Evolutionary conservation across 2,888 invertebrate species (phyloP).

Genomic region (Pheosia tremula): DNA sequence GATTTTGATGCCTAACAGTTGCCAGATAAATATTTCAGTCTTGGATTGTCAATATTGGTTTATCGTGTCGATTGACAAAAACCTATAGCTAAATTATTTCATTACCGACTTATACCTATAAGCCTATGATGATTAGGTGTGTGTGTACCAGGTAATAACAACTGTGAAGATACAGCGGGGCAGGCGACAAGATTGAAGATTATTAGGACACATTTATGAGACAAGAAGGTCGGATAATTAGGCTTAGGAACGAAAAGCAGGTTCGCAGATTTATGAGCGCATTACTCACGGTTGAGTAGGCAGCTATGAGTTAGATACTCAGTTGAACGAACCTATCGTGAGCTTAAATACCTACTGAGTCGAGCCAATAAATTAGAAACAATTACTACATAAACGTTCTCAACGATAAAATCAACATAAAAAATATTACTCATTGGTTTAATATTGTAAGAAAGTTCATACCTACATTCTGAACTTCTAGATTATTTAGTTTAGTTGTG

Average conservation of each 20-base stretch:
- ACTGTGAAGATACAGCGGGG: not conserved
- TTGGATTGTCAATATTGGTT: too few relatives aligned
- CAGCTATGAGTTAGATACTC: not conserved
- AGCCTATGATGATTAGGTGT: too few relatives aligned
- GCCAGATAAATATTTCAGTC: too few relatives aligned
- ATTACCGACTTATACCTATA: too few relatives aligned
- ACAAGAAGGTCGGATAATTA: constrained; percentile 3
- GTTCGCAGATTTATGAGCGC: not conserved
- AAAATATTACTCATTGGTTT: not conserved
- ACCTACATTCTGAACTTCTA: too few relatives aligned
- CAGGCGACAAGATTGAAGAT: constrained; percentile 16
- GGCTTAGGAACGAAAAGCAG: constrained; percentile 2
- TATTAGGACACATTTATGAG: constrained; percentile 20
- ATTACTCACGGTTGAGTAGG: not conserved
- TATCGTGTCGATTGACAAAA: too few relatives aligned
- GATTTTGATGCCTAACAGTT: too few relatives aligned
- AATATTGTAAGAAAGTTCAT: not conserved
- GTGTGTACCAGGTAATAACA: too few relatives aligned
- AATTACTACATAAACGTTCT: not conserved
- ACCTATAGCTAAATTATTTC: too few relatives aligned
- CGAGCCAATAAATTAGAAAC: not conserved
- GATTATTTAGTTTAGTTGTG: too few relatives aligned
- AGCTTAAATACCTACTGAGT: not conserved
- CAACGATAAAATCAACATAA: not conserved
- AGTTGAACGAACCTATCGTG: not conserved